Evolutionary conservation across 2,113 vertebrate species (phyloP).

Genomic region (Semnopithecus entellus): DNA sequence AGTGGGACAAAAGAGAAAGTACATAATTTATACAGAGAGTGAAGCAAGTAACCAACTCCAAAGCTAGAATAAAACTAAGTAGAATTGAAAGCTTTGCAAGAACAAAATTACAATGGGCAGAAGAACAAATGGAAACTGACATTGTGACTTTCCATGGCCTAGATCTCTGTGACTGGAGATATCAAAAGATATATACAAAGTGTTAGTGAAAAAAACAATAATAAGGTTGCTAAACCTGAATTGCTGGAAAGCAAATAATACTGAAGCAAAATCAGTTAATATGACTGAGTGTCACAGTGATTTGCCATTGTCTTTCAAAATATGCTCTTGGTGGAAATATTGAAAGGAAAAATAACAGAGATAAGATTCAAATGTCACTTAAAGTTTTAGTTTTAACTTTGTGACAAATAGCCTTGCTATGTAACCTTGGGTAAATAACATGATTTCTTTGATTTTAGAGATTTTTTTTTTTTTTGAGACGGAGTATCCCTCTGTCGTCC

Average conservation of each 20-base stretch:
- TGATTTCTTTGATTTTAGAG: neutral
- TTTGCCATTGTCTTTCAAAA: neutral
- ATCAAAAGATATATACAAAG: neutral
- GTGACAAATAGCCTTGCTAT: neutral
- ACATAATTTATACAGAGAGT: constrained; percentile 48
- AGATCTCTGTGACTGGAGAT: neutral
- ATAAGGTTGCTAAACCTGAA: neutral
- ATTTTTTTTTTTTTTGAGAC: neutral
- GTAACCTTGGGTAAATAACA: neutral
- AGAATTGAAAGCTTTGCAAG: constrained; percentile 36
- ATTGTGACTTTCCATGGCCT: neutral
- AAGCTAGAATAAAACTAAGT: constrained; percentile 40
- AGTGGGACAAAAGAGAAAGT: constrained; percentile 11
- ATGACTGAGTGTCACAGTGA: neutral
- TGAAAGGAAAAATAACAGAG: constrained; percentile 17
- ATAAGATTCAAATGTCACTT: neutral
- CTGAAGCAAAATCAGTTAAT: neutral
- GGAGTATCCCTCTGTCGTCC: no score
- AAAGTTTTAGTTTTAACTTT: constrained; percentile 29
- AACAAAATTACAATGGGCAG: constrained; percentile 6
- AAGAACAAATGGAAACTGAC: constrained; percentile 54
- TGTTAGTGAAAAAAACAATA: neutral
- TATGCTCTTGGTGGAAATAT: neutral
- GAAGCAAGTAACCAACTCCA: constrained; percentile 27
- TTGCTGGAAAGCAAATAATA: constrained; percentile 17